Evolutionary conservation across 2,888 invertebrate genomes (phyloP).

Genomic region (Troilus luridus): DNA sequence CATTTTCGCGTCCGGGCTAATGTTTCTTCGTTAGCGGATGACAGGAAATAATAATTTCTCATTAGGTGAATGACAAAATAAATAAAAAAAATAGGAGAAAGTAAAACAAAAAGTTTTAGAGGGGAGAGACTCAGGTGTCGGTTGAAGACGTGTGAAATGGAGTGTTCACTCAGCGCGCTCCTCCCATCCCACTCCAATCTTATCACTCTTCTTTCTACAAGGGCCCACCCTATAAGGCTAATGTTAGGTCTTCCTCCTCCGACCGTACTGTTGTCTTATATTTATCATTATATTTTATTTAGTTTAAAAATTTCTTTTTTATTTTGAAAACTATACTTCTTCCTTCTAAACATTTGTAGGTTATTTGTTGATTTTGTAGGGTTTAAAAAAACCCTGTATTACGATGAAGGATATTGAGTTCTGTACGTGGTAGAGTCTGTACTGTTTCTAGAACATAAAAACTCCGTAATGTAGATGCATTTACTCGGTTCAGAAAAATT

Average conservation of each 20-base stretch:
- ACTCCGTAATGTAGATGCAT: too few relatives aligned
- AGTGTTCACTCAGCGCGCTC: background rate
- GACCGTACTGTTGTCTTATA: background rate
- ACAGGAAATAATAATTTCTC: background rate
- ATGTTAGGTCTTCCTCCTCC: background rate
- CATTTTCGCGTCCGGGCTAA: background rate
- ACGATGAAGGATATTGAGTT: too few relatives aligned
- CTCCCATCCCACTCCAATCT: background rate
- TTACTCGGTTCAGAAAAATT: too few relatives aligned
- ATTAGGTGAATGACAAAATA: background rate
- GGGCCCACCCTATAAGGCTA: constrained; percentile 31
- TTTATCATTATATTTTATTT: background rate
- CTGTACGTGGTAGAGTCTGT: too few relatives aligned
- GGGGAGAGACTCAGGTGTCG: background rate
- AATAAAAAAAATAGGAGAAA: background rate
- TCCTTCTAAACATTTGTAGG: too few relatives aligned
- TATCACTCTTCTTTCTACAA: background rate
- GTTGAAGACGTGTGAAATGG: constrained; percentile 35
- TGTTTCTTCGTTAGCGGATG: background rate
- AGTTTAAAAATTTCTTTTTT: too few relatives aligned
- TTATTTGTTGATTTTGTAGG: too few relatives aligned
- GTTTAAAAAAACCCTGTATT: too few relatives aligned
- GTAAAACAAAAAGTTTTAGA: background rate
- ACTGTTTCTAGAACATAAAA: too few relatives aligned
- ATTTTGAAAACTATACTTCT: too few relatives aligned